Conservation (phyloP, 1,140 invertebrate species). For the Achatina immaculata region DNA sequence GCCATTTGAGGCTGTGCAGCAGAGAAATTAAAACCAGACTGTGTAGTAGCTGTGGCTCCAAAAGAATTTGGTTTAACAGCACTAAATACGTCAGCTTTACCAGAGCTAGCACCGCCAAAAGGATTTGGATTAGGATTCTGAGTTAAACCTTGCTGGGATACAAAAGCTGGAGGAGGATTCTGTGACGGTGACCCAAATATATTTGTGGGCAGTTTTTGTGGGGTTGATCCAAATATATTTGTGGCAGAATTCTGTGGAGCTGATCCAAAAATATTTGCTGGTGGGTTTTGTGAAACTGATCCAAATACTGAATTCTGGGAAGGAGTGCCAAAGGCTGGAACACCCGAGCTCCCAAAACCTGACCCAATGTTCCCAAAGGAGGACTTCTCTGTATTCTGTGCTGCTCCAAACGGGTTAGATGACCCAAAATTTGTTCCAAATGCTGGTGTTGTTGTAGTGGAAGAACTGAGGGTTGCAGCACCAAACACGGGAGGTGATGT, state of each 20-base stretch:
- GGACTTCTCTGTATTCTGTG: background rate
- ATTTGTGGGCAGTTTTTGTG: too few species aligned
- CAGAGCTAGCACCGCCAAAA: background rate
- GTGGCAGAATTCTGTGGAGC: conserved; percentile 3
- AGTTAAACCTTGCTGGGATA: background rate
- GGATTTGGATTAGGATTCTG: background rate
- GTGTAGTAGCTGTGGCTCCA: background rate
- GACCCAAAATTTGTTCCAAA: conserved; percentile 1
- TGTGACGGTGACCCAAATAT: too few species aligned
- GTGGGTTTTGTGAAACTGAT: background rate
- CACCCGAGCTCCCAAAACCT: background rate
- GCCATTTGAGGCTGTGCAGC: background rate
- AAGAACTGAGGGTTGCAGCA: background rate
- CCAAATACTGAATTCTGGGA: background rate
- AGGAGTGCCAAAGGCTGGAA: background rate
- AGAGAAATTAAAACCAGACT: background rate
- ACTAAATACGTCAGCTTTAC: background rate
- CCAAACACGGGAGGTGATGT: background rate
- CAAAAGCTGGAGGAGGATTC: background rate
- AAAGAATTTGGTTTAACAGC: background rate
- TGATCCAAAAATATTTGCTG: background rate
- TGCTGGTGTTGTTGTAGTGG: background rate
- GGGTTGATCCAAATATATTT: too few species aligned
- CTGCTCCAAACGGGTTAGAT: background rate
- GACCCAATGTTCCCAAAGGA: background rate